Evolutionary conservation across 2,888 invertebrate species (phyloP), one percentile per base, ranked within the genome.

Genomic region (Candidula unifasciata): DNA sequence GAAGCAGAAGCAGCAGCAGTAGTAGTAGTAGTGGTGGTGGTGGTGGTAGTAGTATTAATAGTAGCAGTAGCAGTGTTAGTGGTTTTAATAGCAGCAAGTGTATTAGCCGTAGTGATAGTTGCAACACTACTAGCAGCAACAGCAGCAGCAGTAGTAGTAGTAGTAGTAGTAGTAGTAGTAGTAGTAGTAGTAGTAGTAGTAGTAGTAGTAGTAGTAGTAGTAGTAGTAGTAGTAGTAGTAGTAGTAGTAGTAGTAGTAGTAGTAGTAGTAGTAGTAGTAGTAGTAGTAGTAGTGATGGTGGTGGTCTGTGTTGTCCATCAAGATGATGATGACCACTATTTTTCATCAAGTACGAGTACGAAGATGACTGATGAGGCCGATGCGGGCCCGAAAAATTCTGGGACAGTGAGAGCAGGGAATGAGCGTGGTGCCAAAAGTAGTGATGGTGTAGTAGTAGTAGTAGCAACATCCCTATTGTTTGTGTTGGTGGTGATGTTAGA

Each of bases 221-320:
- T 66, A 78, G 78, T 78, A 83, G 83, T 83, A 78, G 78, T 66
- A 83, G 83, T 78, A 78, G 78, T 78, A 78, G 83, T 83, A 78
- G 68, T 78, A 83, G 83, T 78, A 78, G 78, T 66, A 78, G 83
- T 83, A 80, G 78, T 52, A 83, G 83, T 68, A 78, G 78, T 10
- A 78, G 69, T 78, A 78, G 78, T 66, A 83, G 83, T 78, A 78
- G 78, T 66, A 78, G 78, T 78, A 78, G 68, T 66, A 84, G 83
- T 78, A 78, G 78, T 66, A 83, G 83, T 78, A 78, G 78, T 66
- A 78, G 68, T 66, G 68, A 69, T 78, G 78, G 83, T 66, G 68
- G 78, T 66, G 78, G 83, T 66, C n/a, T n/a, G n/a, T n/a, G n/a
- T n/a, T n/a, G n/a, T n/a, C n/a, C n/a, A n/a, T n/a, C n/a, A n/a